Evolutionary conservation across 2,113 vertebrate genomes (phyloP).

Genomic region (Thunnus thynnus): DNA sequence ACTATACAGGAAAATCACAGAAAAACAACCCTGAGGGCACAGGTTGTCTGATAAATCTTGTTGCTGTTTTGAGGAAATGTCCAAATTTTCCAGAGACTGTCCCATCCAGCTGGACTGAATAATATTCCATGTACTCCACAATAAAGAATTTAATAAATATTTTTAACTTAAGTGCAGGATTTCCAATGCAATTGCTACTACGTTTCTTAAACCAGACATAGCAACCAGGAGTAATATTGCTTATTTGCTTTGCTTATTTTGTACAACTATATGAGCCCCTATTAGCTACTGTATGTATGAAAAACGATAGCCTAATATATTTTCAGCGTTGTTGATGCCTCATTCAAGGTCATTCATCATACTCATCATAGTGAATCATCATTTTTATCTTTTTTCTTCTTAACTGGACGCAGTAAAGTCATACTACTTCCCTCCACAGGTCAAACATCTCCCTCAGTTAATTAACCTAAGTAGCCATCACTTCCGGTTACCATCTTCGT

Average conservation of each 20-base stretch:
- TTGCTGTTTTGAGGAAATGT: conserved; percentile 1
- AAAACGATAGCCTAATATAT: no score
- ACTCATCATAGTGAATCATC: no score
- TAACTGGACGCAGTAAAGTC: neutral
- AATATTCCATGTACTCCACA: neutral
- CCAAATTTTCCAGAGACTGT: neutral
- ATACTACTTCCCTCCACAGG: neutral
- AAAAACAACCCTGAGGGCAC: neutral
- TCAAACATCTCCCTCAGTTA: neutral
- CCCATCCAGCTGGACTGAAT: neutral
- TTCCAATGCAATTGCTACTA: neutral
- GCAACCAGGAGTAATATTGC: neutral
- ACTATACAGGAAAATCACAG: neutral
- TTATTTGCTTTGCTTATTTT: neutral
- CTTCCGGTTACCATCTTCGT: conserved; percentile 5
- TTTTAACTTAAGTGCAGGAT: no score
- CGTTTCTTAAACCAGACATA: neutral
- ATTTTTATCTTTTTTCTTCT: no score
- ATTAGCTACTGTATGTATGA: no score
- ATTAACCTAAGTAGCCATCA: neutral
- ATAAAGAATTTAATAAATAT: no score
- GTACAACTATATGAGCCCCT: no score
- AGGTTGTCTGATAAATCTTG: neutral
- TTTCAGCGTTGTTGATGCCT: no score
- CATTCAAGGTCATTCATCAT: no score